Conservation (phyloP, 1,140 invertebrate genomes). For the Leptoteleia sp. region DNA sequence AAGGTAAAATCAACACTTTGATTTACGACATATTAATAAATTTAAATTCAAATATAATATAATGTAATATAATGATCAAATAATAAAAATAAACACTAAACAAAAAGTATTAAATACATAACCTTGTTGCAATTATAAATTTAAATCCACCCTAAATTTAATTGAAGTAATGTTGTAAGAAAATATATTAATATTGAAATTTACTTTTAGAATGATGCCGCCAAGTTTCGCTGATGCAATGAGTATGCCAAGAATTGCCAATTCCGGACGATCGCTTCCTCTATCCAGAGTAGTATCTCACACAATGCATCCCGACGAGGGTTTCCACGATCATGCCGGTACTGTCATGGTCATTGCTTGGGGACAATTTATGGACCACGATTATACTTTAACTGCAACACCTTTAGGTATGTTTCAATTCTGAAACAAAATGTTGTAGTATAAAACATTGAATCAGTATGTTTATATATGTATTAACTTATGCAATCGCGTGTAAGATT, state of each 20-base stretch:
- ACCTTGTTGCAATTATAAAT: too few relatives aligned
- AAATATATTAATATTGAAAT: too few relatives aligned
- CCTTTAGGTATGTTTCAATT: constrained; percentile 85
- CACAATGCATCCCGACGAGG: constrained; percentile 94
- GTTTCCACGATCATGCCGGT: constrained; percentile 95
- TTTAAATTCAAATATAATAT: too few relatives aligned
- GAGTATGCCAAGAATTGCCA: constrained; percentile 88
- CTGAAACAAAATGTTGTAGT: constrained; percentile 6
- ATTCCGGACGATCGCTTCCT: constrained; percentile 88
- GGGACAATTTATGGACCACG: constrained; percentile 97
- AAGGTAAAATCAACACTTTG: constrained; percentile 84
- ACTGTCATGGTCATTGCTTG: constrained; percentile 96
- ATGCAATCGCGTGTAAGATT: too few relatives aligned
- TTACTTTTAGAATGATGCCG: constrained; percentile 85
- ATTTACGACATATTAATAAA: too few relatives aligned
- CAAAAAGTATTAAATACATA: too few relatives aligned
- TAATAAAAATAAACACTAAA: too few relatives aligned
- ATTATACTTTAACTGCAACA: constrained; percentile 93
- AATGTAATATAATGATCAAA: too few relatives aligned
- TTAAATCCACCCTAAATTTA: too few relatives aligned
- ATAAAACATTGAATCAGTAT: too few relatives aligned
- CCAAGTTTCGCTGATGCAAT: constrained; percentile 91
- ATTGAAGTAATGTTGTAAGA: too few relatives aligned
- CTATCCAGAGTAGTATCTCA: constrained; percentile 91
- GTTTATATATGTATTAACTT: too few relatives aligned